These are phyloP conservation scores for Aphaenogaster rudis DNA, from an alignment of 1,140 invertebrate species.

Conservation along the genomic window DNA sequence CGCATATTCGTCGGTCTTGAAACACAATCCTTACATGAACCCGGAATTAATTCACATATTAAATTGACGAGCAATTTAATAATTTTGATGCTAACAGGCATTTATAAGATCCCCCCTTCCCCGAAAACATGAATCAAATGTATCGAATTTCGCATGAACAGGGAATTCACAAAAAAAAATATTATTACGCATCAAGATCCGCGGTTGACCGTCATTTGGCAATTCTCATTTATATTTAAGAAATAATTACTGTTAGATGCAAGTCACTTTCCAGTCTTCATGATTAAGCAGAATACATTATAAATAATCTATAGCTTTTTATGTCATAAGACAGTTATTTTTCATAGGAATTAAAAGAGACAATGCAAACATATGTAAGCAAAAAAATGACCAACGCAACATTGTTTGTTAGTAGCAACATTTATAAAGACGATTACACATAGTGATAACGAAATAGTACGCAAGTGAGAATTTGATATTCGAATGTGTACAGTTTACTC, in stretches of 20 bases:
- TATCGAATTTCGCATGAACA: too few species aligned
- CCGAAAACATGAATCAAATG: too few species aligned
- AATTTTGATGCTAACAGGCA: too few species aligned
- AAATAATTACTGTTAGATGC: neutral
- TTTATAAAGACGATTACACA: constrained; percentile 21
- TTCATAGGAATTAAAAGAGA: constrained; percentile 1
- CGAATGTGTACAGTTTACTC: constrained; percentile 26
- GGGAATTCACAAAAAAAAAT: too few species aligned
- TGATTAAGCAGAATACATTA: neutral
- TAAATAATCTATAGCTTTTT: neutral
- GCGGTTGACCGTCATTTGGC: too few species aligned
- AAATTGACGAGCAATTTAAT: too few species aligned
- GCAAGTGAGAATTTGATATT: constrained; percentile 49
- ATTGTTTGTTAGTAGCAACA: constrained; percentile 12
- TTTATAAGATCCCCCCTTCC: too few species aligned
- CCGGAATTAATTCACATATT: too few species aligned
- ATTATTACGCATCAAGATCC: too few species aligned
- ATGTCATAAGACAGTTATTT: neutral
- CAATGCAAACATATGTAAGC: neutral
- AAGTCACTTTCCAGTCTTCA: neutral
- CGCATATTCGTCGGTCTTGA: too few species aligned
- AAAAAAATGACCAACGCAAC: neutral
- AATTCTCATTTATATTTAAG: too few species aligned
- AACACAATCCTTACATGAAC: too few species aligned
- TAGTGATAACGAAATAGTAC: constrained; percentile 50